Evolutionary conservation across 2,113 vertebrate genomes (phyloP), one percentile per base, ranked within the genome.

Genomic region (Saimiri boliviensis): DNA sequence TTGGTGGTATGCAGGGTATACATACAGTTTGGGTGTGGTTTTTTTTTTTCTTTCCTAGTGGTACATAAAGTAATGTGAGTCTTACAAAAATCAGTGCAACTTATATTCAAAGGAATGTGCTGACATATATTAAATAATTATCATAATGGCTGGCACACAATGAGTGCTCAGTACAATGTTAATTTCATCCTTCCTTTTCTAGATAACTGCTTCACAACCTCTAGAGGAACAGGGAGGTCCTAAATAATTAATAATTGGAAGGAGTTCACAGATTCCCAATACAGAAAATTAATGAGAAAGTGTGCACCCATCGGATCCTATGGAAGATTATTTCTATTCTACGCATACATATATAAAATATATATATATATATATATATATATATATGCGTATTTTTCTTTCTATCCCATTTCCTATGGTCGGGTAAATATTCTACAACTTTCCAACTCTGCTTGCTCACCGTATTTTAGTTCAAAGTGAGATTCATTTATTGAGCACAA

Each of bases 11-110:
- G 20, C 60, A 14, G 32, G 23, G 4, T 27, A 40, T n/a, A 56
- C 6, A 40, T 35, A 76, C 40, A 25, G 30, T 66, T 93, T 73
- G 56, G 58, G 45, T 60, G 27, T 56, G 10, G 5, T n/a, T 47
- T 73, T 66, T 6, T n/a, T 47, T 73, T 66, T 73, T 56, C 37
- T 94, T 87, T 91, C 79, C 21, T 20, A 83, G 54, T 23, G 49
- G 8, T 54, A 73, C n/a, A 35, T 49, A 84, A 82, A 93, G 52
- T 82, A 70, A 90, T 21, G 49, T 2, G 17, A 35, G 40, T 66
- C 70, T 92, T 90, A 83, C 3, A 92, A 93, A 97, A 95, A 76
- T 74, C 84, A 92, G 49, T 40, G 68, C 27, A 86, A 80, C 25
- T 91, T 91, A 91, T 63, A 83, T 86, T 74, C 83, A 97, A 89